Percentiles rank a stretch among this genome's conserved stretches.
phyloP scores from a whole-genome alignment of 2,113 vertebrate genomes.

The Misgurnus anguillicaudatus region DNA sequence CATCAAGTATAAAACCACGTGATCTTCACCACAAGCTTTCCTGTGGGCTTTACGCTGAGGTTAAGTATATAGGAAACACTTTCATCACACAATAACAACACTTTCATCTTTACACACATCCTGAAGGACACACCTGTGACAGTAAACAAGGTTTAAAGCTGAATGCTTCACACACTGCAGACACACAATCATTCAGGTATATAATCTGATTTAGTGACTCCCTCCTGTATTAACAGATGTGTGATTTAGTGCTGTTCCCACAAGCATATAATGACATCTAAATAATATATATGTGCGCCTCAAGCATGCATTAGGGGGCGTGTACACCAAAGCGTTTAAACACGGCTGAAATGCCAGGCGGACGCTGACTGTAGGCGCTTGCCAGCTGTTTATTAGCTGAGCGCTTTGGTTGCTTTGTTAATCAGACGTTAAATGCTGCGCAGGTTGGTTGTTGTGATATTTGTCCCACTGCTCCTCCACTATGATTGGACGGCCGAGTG shows the following conservation, averaged over 20 bases:
- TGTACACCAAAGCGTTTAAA: too few relatives aligned
- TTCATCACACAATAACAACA: neutral
- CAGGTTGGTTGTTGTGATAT: too few relatives aligned
- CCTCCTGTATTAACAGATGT: slow-evolving; percentile 36
- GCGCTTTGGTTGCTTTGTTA: too few relatives aligned
- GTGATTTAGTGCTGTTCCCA: slow-evolving; percentile 26
- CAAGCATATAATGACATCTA: neutral
- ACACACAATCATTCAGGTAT: neutral
- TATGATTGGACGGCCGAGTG: too few relatives aligned
- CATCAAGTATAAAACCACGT: neutral
- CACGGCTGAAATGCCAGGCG: too few relatives aligned
- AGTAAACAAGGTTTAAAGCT: neutral
- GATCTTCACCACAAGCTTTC: slow-evolving; percentile 25
- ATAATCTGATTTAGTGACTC: slow-evolving; percentile 15
- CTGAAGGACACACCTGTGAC: slow-evolving; percentile 12
- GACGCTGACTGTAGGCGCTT: too few relatives aligned
- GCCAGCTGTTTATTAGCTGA: too few relatives aligned
- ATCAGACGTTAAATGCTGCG: too few relatives aligned
- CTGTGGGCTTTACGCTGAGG: neutral
- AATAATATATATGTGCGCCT: neutral
- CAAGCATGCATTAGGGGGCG: neutral
- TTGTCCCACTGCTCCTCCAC: too few relatives aligned
- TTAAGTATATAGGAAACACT: neutral
- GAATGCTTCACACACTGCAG: neutral
- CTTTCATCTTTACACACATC: neutral